Evolutionary conservation across 2,113 vertebrate species (phyloP), one percentile per base, ranked within the genome.

Genomic region (Periophthalmus modestus): DNA sequence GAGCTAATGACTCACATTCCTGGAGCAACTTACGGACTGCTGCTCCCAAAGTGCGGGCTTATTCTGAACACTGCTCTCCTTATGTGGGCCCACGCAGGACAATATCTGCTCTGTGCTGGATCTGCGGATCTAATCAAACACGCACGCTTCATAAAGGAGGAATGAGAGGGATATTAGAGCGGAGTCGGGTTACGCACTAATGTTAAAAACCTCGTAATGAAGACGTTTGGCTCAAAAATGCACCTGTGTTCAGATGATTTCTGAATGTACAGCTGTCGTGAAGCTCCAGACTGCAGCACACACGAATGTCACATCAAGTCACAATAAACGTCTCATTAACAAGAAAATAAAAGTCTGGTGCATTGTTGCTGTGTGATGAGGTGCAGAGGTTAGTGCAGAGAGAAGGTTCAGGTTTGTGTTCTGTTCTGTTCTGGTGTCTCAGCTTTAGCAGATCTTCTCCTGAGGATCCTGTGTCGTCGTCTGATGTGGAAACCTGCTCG

Each of bases 1-100:
- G 78, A 90, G 82, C 87, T 91, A 93, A 93, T 93, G 86, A 92
- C 89, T 65, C 68, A 89, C 91, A 93, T 94, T 93, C 92, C 90
- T 87, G 7, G 0, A 80, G 73, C 82, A 89, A 89, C 89, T 83
- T 82, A 78, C 71, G 82, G 84, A 80, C 80, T 81, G 71, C 81
- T 68, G 75, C 66, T 81, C 80, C 81, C 77, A 91, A 78, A 82
- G 33, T 61, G 77, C 72, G 67, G 52, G 81, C 84, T 87, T 85
- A 61, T 61, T 83, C 71, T 77, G 83, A 92, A 92, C 91, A 92
- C 84, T 88, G 82, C 66, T 69, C 74, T 87, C 82, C 82, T 91
- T 91, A 85, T 91, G 73, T 55, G 71, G 66, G 23, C 58, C 58
- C 33, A 28, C 43, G 81, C 83, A 68, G 79, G 79, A 89, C 78